Evolutionary conservation across 2,113 vertebrate species (phyloP), one percentile per base, ranked within the genome.

Genomic region (Cebidichthys violaceus): DNA sequence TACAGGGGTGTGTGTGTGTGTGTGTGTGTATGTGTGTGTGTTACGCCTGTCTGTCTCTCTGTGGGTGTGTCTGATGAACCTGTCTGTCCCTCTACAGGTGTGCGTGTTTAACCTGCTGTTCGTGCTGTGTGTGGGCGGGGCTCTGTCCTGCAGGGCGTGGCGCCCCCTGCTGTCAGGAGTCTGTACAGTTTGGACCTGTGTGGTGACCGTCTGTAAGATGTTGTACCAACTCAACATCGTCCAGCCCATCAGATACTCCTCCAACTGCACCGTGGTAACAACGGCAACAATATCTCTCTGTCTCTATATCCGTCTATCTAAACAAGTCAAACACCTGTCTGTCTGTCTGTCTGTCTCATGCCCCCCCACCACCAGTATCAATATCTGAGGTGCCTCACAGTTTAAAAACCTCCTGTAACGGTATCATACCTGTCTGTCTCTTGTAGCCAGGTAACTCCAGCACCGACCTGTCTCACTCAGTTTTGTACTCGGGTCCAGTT

Each of bases 171-270:
- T 97, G 75, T 97, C 97, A 24, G 97, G 96, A 65, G 90, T 97
- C 85, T 99, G 97, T 88, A 98, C 97, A 6, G 96, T 98, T 33
- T 99, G 97, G 98, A 98, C 97, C 0, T 99, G 97, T 80, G 94
- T 98, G 87, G 96, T 99, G 86, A 96, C 97, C 50, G 95, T 99
- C 86, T 97, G 97, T 94, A 99, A 99, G 94, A 99, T 99, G 98
- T 94, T 99, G 66, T 99, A 99, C 93, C 98, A 99, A 89, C 96
- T 99, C 31, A 91, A 94, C 55, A 95, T 96, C 72, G 97, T 99
- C 88, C 95, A 98, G 76, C 96, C 97, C 73, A 72, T 71, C 74
- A 91, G 59, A 74, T 97, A 97, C 94, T 96, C 97, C 71, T 94
- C 93, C 83, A 97, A 95, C 94, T 99, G 97, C 93, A 93, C 94